Percentiles rank a stretch among this genome's conserved stretches.
Conservation (phyloP, 2,113 vertebrate species). For the Cephalopholis sonnerati region DNA sequence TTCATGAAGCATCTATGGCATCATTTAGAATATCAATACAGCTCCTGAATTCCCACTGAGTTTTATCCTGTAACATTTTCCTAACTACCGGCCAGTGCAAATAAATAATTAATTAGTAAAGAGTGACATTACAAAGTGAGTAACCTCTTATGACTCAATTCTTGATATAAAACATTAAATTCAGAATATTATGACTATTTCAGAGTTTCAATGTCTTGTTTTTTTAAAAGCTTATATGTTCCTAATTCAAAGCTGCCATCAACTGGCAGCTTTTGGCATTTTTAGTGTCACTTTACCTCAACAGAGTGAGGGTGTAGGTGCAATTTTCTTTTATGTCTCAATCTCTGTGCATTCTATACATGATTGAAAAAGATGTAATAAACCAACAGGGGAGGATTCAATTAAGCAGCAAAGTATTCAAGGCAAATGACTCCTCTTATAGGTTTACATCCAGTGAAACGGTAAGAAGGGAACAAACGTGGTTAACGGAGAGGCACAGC, state of each 20-base stretch:
- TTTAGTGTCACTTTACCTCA: not conserved
- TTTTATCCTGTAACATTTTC: no score
- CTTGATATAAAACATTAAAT: no score
- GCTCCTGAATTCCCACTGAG: not conserved
- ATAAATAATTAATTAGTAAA: not conserved
- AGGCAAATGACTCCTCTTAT: constrained; percentile 47
- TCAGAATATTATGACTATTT: not conserved
- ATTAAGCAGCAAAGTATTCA: constrained; percentile 23
- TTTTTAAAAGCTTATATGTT: not conserved
- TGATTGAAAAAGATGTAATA: constrained; percentile 25
- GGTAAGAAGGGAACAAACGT: constrained; percentile 15
- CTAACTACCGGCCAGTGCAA: not conserved
- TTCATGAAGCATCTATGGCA: not conserved
- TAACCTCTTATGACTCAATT: not conserved
- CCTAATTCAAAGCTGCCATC: constrained; percentile 53
- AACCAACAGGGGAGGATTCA: constrained; percentile 38
- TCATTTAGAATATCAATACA: no score
- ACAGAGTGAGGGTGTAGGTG: not conserved
- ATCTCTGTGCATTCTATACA: not conserved
- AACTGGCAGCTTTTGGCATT: constrained; percentile 44
- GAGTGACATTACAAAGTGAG: not conserved
- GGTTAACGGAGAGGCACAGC: constrained; percentile 30
- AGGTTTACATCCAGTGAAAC: constrained; percentile 18
- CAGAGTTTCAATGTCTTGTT: not conserved
- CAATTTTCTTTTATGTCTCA: not conserved